Evolutionary conservation across 1,140 invertebrate genomes (phyloP).

Genomic region (Hyposmocoma kahamanoa): DNA sequence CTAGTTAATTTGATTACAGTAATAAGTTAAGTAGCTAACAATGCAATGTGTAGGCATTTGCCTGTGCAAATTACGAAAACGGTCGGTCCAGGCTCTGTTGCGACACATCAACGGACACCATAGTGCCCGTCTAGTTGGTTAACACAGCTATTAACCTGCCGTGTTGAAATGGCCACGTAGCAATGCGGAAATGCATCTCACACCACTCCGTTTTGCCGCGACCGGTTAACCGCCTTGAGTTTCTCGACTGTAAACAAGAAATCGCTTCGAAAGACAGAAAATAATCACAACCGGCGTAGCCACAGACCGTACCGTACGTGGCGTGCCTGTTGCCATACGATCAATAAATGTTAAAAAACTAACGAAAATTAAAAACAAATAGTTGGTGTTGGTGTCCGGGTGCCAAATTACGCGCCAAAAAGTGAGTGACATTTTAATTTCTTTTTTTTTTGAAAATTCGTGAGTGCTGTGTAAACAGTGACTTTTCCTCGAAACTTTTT

Average conservation of each 20-base stretch:
- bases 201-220: constrained; percentile 32
- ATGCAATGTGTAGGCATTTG: constrained; percentile 5
- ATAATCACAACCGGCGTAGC: constrained; percentile 46
- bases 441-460: background rate
- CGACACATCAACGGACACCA: constrained; percentile 27
- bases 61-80: constrained; percentile 43
- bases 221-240: constrained; percentile 35
- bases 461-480: background rate
- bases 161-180: constrained; percentile 41
- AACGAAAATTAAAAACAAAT: constrained; percentile 1
- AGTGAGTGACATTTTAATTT: constrained; percentile 7
- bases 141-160: constrained; percentile 41
- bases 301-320: constrained; percentile 51
- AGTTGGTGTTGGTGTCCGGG: constrained; percentile 15
- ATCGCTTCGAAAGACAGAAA: constrained; percentile 14
- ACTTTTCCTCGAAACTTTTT: background rate
- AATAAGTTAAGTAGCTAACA: background rate
- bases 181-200: constrained; percentile 51
- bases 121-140: constrained; percentile 22
- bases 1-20: too few relatives aligned
- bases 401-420: constrained; percentile 31
- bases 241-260: constrained; percentile 49
- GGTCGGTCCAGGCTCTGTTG: constrained; percentile 44
- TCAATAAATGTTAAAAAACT: background rate
- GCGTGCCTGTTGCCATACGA: constrained; percentile 19